Conservation (phyloP, 2,113 vertebrate species). For the Alaudala cheleensis region DNA sequence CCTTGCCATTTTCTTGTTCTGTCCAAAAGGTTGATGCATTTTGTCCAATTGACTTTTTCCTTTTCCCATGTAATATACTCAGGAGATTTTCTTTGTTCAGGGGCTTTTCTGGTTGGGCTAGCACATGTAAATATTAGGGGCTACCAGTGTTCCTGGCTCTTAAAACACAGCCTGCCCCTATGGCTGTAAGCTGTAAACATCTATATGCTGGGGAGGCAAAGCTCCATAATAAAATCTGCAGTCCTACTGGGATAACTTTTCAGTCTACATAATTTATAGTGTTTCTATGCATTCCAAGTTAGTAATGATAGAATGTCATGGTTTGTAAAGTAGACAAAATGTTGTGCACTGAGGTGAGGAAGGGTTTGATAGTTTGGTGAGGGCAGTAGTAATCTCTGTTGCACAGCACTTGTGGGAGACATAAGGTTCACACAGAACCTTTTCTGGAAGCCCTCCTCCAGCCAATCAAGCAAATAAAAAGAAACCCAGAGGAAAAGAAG, state of each 20-base stretch:
- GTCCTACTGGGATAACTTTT: background rate
- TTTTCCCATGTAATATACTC: background rate
- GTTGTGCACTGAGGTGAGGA: background rate
- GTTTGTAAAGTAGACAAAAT: background rate
- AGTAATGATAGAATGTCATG: background rate
- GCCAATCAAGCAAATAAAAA: background rate
- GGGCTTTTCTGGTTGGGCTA: background rate
- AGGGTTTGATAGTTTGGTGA: background rate
- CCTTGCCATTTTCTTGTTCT: background rate
- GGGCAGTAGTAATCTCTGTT: background rate
- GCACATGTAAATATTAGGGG: background rate
- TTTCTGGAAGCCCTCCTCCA: background rate
- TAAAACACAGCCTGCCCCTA: background rate
- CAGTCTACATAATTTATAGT: background rate
- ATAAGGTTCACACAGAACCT: background rate
- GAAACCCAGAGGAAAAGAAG: background rate
- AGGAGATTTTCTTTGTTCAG: background rate
- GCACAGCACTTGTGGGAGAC: background rate
- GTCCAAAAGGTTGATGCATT: accelerated
- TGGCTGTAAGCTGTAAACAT: background rate
- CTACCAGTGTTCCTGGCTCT: background rate
- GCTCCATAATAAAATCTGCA: background rate
- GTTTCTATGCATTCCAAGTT: background rate
- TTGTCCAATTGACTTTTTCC: background rate
- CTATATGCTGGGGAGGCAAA: background rate